Evolutionary conservation across 2,797 vertebrate genomes (phyloP).

Genomic region (Pseudochromis fuscus): DNA sequence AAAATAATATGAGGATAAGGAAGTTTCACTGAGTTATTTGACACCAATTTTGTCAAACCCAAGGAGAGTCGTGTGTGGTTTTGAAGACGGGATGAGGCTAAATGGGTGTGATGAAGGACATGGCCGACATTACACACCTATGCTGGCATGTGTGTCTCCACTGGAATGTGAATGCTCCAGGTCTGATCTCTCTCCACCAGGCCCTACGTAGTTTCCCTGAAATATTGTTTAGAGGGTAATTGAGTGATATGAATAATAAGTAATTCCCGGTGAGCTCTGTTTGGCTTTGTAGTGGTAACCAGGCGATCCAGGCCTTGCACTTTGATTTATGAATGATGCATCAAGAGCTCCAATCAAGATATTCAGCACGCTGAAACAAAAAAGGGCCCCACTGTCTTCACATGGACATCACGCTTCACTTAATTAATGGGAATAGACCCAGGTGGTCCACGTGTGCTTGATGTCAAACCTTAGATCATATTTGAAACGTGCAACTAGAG

Average conservation of each 20-base stretch:
- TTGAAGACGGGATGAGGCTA: conserved; percentile 4
- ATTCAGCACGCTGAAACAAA: conserved; percentile 53
- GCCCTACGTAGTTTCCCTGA: conserved; percentile 26
- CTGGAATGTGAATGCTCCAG: conserved; percentile 34
- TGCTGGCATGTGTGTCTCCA: conserved; percentile 10
- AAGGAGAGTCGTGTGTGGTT: too few relatives aligned
- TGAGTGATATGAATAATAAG: conserved; percentile 65
- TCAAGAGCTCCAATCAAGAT: conserved; percentile 64
- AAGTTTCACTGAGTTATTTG: too few relatives aligned
- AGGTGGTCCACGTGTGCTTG: conserved; percentile 43
- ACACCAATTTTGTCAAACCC: too few relatives aligned
- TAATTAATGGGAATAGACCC: conserved; percentile 63
- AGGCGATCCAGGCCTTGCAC: conserved; percentile 50
- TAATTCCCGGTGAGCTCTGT: conserved; percentile 44
- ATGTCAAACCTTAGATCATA: conserved; percentile 50
- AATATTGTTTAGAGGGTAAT: conserved; percentile 52
- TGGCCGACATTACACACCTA: background rate
- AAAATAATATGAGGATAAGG: too few relatives aligned
- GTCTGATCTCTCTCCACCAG: conserved; percentile 15
- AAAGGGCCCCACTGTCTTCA: conserved; percentile 36
- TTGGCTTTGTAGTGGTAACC: conserved; percentile 72
- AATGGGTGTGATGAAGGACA: conserved; percentile 21
- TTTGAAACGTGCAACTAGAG: conserved; percentile 28
- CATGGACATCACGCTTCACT: conserved; percentile 31
- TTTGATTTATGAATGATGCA: conserved; percentile 76